Conservation (phyloP, 2,888 invertebrate species). For the Cabera pusaria region DNA sequence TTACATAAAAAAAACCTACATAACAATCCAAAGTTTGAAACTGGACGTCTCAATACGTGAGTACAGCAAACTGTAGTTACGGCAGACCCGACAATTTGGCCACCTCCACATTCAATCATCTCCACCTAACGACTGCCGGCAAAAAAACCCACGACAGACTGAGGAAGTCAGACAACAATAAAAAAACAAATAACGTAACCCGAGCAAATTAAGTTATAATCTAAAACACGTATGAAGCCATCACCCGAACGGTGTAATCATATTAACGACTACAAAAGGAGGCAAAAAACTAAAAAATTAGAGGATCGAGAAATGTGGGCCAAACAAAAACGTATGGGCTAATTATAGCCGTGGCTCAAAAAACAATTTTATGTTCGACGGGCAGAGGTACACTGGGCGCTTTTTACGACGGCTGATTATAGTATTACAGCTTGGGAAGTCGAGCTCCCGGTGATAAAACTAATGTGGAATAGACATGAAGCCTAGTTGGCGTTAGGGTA, state of each 20-base stretch:
- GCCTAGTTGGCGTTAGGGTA: slow-evolving; percentile 29
- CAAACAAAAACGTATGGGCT: slow-evolving; percentile 83
- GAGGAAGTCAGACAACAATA: slow-evolving; percentile 79
- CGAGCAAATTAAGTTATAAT: slow-evolving; percentile 83
- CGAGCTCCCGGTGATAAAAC: slow-evolving; percentile 35
- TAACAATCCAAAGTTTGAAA: slow-evolving; percentile 57
- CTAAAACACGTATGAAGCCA: slow-evolving; percentile 84
- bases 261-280: slow-evolving; percentile 83
- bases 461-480: slow-evolving; percentile 37
- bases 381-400: slow-evolving; percentile 62
- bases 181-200: slow-evolving; percentile 79
- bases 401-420: slow-evolving; percentile 50
- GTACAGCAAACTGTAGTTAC: slow-evolving; percentile 33
- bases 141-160: slow-evolving; percentile 76
- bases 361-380: slow-evolving; percentile 79
- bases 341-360: slow-evolving; percentile 81
- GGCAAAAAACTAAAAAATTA: slow-evolving; percentile 81
- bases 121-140: slow-evolving; percentile 71
- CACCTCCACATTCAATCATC: slow-evolving; percentile 81
- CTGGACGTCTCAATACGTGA: slow-evolving; percentile 59
- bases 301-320: slow-evolving; percentile 83
- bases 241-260: slow-evolving; percentile 83
- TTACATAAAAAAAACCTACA: slow-evolving; percentile 28
- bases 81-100: slow-evolving; percentile 64
- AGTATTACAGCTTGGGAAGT: slow-evolving; percentile 39